A percentile compares a stretch with the other conserved stretches of the same genome.
Conservation (phyloP, 2,113 vertebrate genomes). For the Myocastor coypus region DNA sequence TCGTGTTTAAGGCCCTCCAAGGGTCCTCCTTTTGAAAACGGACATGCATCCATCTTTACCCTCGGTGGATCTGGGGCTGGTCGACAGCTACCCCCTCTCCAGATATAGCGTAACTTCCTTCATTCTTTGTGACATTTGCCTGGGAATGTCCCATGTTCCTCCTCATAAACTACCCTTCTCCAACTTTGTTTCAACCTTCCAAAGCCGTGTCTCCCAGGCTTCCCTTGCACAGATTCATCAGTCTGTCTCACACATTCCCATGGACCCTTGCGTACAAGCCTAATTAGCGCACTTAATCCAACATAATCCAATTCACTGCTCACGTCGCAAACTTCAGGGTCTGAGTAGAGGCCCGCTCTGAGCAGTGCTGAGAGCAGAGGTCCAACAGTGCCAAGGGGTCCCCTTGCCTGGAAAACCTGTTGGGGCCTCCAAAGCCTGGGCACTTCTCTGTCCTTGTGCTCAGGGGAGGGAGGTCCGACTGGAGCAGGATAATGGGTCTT, state of each 20-base stretch:
- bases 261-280: neutral
- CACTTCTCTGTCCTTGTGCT: neutral
- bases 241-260: neutral
- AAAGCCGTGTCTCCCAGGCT: neutral
- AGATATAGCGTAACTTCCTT: neutral
- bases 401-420: neutral
- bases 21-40: neutral
- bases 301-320: neutral
- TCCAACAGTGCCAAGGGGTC: fast-evolving
- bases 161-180: neutral
- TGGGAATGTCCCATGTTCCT: neutral
- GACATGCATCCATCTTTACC: neutral
- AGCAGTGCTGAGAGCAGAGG: neutral
- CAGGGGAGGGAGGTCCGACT: neutral
- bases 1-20: neutral
- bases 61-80: neutral
- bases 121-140: neutral
- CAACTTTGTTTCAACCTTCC: neutral
- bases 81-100: no score
- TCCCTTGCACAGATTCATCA: neutral
- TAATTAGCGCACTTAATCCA: neutral
- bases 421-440: neutral
- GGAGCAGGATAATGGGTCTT: neutral
- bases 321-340: neutral
- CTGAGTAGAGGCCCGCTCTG: neutral